Percentiles rank a stretch among this genome's conserved stretches.
These are phyloP conservation scores for Drosophila repletoides DNA, from an alignment of 1,140 invertebrate species.

Conservation along the genomic window DNA sequence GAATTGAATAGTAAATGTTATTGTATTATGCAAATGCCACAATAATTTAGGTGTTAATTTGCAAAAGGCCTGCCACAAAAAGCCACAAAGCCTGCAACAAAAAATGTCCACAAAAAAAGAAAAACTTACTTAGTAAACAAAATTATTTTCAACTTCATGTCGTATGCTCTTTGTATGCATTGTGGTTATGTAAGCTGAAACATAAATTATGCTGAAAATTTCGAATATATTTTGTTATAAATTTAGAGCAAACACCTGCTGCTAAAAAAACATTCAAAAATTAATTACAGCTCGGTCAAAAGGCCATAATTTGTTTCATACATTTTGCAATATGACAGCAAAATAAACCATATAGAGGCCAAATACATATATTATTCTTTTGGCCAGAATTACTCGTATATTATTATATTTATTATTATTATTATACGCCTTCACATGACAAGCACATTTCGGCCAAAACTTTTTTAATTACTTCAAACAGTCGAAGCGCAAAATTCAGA, in stretches of 20 bases:
- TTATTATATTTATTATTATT: background rate
- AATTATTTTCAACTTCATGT: too few relatives aligned
- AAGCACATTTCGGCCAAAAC: constrained; percentile 5
- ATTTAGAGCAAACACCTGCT: background rate
- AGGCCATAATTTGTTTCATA: background rate
- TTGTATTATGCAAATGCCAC: background rate
- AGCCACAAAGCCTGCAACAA: too few relatives aligned
- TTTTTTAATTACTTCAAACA: constrained; percentile 49
- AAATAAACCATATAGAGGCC: too few relatives aligned
- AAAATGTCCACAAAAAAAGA: too few relatives aligned
- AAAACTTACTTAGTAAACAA: too few relatives aligned
- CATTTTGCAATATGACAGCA: too few relatives aligned
- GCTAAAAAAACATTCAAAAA: constrained; percentile 5
- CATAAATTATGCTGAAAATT: constrained; percentile 7
- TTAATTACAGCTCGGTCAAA: constrained; percentile 27
- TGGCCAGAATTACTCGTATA: constrained; percentile 2
- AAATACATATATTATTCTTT: background rate
- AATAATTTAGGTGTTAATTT: background rate
- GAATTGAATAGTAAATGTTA: background rate
- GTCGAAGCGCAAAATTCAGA: background rate
- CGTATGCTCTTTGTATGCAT: background rate
- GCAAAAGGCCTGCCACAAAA: background rate
- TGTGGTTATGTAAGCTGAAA: background rate
- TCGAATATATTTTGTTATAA: background rate
- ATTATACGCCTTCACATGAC: constrained; percentile 17